Conservation (phyloP, 2,888 invertebrate species). For the Bruchidius siliquastri region DNA sequence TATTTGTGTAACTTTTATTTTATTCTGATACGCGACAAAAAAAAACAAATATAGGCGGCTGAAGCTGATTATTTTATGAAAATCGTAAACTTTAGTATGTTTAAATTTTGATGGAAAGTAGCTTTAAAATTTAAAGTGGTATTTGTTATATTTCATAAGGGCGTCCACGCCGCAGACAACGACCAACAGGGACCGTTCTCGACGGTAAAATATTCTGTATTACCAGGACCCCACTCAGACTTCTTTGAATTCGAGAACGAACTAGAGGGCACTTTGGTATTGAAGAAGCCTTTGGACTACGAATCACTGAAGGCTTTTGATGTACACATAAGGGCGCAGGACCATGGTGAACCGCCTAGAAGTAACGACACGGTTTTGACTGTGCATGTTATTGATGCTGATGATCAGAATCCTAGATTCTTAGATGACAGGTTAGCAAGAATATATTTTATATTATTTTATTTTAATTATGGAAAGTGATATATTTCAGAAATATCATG, state of each 20-base stretch:
- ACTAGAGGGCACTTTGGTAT: constrained; percentile 75
- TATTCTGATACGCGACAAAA: no score
- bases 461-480: neutral
- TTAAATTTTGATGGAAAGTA: no score
- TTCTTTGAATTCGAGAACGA: constrained; percentile 81
- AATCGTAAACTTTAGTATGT: no score
- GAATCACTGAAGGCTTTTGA: constrained; percentile 76
- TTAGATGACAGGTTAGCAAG: constrained; percentile 56
- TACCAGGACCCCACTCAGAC: constrained; percentile 74
- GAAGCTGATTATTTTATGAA: no score
- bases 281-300: constrained; percentile 77
- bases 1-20: no score
- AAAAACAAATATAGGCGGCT: no score
- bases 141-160: constrained; percentile 29
- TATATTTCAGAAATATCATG: no score
- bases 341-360: constrained; percentile 77
- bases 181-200: constrained; percentile 88
- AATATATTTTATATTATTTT: no score
- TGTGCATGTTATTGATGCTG: constrained; percentile 80
- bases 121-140: constrained; percentile 45
- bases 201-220: constrained; percentile 74
- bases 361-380: constrained; percentile 69
- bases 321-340: constrained; percentile 68
- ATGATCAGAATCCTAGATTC: constrained; percentile 87
- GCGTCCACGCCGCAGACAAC: constrained; percentile 72